These are phyloP conservation scores for Heliothis virescens DNA, from an alignment of 1,140 invertebrate species.

Conservation along the genomic window DNA sequence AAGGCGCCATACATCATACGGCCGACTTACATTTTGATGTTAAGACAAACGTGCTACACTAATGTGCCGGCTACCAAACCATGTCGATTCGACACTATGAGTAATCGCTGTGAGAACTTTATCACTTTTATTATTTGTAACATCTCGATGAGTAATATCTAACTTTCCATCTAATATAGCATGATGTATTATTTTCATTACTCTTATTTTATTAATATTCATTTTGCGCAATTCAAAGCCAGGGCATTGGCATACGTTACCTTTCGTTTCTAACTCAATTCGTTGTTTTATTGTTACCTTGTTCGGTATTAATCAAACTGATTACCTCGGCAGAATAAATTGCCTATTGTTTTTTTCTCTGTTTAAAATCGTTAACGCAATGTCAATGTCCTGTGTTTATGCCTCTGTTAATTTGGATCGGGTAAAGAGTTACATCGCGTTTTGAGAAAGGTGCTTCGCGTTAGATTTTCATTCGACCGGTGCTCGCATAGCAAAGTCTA, in stretches of 20 bases:
- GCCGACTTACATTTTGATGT: conserved; percentile 77
- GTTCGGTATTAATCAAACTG: conserved; percentile 85
- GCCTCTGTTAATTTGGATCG: conserved; percentile 75
- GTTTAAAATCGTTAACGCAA: conserved; percentile 81
- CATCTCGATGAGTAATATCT: conserved; percentile 75
- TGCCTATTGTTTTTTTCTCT: conserved; percentile 82
- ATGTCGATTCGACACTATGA: conserved; percentile 78
- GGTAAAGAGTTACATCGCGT: conserved; percentile 66
- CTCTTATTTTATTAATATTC: conserved; percentile 82
- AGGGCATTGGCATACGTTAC: conserved; percentile 93
- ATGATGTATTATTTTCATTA: conserved; percentile 85
- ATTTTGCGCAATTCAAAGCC: conserved; percentile 88
- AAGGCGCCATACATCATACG: conserved; percentile 77
- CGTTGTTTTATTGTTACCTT: conserved; percentile 82
- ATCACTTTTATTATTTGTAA: conserved; percentile 79
- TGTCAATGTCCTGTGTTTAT: conserved; percentile 91
- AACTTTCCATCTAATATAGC: conserved; percentile 84
- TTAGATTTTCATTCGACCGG: conserved; percentile 67
- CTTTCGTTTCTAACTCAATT: conserved; percentile 84
- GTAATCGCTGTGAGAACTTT: conserved; percentile 80
- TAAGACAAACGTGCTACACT: conserved; percentile 75
- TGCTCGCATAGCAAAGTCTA: conserved; percentile 77
- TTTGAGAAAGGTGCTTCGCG: conserved; percentile 62
- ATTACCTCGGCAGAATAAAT: conserved; percentile 82
- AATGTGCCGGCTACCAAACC: conserved; percentile 70